phyloP scores from a whole-genome alignment of 2,888 invertebrate species.

The Parascotia fuliginaria region DNA sequence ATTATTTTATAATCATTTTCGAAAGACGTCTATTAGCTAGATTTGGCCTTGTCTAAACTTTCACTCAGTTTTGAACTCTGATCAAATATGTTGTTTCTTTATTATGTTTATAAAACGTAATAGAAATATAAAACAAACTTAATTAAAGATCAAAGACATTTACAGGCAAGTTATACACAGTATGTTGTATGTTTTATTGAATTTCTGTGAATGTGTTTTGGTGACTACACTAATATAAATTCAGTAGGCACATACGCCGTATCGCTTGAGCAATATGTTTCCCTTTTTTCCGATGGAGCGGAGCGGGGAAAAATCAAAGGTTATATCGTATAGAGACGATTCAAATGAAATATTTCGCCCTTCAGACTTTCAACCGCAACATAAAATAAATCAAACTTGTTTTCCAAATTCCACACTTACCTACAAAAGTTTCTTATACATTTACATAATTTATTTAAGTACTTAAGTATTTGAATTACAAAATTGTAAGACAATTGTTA shows the following conservation, averaged over 20 bases:
- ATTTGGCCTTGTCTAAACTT: too few species aligned
- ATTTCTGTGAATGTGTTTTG: conserved; percentile 17
- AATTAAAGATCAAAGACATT: conserved; percentile 5
- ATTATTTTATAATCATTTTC: too few species aligned
- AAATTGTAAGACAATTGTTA: conserved; percentile 14
- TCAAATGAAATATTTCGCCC: conserved; percentile 12
- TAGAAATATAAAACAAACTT: background rate
- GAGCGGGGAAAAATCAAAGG: conserved; percentile 10
- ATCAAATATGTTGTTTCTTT: too few species aligned
- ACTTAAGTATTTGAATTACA: conserved; percentile 20
- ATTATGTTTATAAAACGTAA: too few species aligned
- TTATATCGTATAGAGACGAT: conserved; percentile 7
- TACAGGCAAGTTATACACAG: conserved; percentile 6
- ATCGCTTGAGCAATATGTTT: conserved; percentile 24
- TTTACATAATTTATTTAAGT: conserved; percentile 16
- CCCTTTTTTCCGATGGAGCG: conserved; percentile 5
- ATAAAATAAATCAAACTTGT: conserved; percentile 20
- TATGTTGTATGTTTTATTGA: conserved; percentile 23
- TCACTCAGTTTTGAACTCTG: too few species aligned
- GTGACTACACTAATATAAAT: conserved; percentile 23
- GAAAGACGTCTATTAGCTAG: too few species aligned
- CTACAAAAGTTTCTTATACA: conserved; percentile 9
- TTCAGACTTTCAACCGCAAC: background rate
- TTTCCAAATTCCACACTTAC: conserved; percentile 7
- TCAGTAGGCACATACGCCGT: conserved; percentile 24